Percentiles rank a stretch among this genome's conserved stretches.
These are phyloP conservation scores for Drosophila quinaria DNA, from an alignment of 2,888 invertebrate species.

Conservation along the genomic window DNA sequence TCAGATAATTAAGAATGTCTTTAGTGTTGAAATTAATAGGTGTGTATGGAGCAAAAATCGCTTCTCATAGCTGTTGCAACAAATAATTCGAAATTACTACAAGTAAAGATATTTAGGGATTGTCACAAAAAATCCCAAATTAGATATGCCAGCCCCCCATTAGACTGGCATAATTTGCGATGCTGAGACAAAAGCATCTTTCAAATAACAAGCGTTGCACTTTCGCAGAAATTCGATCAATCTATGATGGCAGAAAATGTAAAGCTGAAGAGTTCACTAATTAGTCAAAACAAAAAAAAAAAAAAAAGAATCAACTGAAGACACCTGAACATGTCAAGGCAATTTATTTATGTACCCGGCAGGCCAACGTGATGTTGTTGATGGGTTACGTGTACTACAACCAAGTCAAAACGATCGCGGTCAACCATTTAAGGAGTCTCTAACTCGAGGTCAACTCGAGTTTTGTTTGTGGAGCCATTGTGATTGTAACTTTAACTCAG, in stretches of 20 bases:
- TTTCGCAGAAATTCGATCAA: constrained; percentile 37
- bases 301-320: constrained; percentile 30
- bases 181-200: constrained; percentile 49
- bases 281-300: constrained; percentile 59
- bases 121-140: constrained; percentile 11
- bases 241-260: constrained; percentile 56
- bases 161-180: constrained; percentile 9
- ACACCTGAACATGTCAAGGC: constrained; percentile 81
- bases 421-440: constrained; percentile 74
- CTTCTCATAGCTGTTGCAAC: background rate
- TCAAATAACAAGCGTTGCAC: constrained; percentile 19
- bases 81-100: background rate
- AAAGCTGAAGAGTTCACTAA: constrained; percentile 61
- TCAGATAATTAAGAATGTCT: background rate
- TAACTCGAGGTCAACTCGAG: constrained; percentile 64
- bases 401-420: constrained; percentile 57
- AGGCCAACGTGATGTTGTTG: constrained; percentile 27
- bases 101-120: constrained; percentile 10
- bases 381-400: constrained; percentile 54
- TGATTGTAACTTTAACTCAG: constrained; percentile 32
- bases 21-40: background rate
- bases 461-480: constrained; percentile 29
- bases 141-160: constrained; percentile 15
- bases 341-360: constrained; percentile 38
- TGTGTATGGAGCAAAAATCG: background rate